Base-by-base conservation (phyloP, 2,797 vertebrate genomes). In the Protosalanx chinensis region DNA sequence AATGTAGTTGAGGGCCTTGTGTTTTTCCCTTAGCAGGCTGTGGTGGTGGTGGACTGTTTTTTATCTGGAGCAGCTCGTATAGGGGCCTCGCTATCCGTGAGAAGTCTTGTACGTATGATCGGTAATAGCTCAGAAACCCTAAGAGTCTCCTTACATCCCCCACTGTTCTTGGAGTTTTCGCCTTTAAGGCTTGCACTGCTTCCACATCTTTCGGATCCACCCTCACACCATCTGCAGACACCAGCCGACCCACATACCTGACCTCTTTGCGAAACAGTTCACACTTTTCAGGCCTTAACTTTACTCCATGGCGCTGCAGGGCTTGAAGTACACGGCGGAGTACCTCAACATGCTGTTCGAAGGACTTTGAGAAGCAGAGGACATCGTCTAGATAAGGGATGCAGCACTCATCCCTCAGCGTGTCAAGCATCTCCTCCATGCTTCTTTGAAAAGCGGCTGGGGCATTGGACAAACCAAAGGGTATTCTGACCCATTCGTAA, bases 401-500 rank as follows among this genome's bases (percentile, higher is more conserved):
- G 16, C 64, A 76, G 8, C 49, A 68, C 12, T 75, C 65, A 37
- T 78, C 68, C 3, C 62, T 32, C 2, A 75, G 73, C 1, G 53
- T 37, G 32, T 7, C 27, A 13, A 67, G 61, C 59, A 62, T 63
- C n/a, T 75, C 68, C 32, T 67, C 6, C 71, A 75, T 70, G 16
- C 63, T 72, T 20, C 70, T 41, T 16, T 80, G 69, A n/a, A 72
- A 67, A 15, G 35, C 68, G 2, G 74, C 74, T 16, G 68, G 68
- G 2, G 69, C 74, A 13, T 68, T 61, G 6, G 29, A 70, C 6
- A 71, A 59, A 0, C 62, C 68, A n/a, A 75, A 71, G 7, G 68
- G 72, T 5, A 74, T 74, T 15, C 72, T 32, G n/a, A 78, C 61
- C 58, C 58, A 72, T 6, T 35, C 33, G 33, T 35, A 35, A 4